These are phyloP conservation scores for Aspidiotus rigidus DNA, from an alignment of 2,888 invertebrate species.

Conservation along the genomic window DNA sequence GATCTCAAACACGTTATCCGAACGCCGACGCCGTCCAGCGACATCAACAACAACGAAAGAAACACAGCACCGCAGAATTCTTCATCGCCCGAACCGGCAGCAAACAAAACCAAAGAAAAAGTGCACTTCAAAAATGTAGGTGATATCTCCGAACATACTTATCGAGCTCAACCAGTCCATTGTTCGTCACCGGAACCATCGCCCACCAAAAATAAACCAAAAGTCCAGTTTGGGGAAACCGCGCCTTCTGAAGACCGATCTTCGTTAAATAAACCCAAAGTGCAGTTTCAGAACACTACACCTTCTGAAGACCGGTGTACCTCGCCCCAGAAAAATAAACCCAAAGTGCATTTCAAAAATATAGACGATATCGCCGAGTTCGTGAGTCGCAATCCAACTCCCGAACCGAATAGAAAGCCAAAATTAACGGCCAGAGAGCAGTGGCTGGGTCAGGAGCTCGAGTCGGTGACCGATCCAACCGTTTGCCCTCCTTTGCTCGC, in stretches of 20 bases:
- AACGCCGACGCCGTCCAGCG: no score
- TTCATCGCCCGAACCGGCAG: background rate
- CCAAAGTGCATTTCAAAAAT: background rate
- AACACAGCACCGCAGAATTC: background rate
- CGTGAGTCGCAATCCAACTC: background rate
- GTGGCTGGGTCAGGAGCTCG: background rate
- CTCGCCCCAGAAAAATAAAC: background rate
- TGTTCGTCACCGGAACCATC: background rate
- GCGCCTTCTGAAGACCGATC: background rate
- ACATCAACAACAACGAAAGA: no score
- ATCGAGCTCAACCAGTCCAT: background rate
- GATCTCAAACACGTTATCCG: no score
- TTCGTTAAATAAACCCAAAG: background rate
- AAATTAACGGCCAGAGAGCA: background rate
- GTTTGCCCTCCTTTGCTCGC: slow-evolving; percentile 12
- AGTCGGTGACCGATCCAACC: background rate
- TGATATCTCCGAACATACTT: background rate
- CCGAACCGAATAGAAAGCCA: background rate
- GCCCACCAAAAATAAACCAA: background rate
- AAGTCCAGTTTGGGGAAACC: background rate
- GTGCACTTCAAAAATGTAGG: background rate
- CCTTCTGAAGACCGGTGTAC: background rate
- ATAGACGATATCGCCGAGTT: slow-evolving; percentile 3
- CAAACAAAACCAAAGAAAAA: background rate
- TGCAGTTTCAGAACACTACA: background rate